Base-by-base conservation (phyloP, 2,888 invertebrate species). In the Argyresthia goedartella region DNA sequence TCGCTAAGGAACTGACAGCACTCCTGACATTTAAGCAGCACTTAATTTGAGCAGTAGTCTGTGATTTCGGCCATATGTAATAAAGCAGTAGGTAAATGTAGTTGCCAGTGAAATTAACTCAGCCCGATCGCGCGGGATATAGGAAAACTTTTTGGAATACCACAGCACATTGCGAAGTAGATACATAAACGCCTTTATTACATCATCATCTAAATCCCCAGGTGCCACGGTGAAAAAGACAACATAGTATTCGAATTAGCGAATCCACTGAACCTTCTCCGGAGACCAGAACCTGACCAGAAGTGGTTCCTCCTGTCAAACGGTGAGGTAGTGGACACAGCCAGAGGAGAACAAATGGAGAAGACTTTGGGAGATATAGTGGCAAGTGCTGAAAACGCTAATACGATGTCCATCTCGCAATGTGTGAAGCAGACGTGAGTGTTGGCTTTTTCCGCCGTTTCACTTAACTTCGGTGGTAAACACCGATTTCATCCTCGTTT, bases 171-270 rank as follows among this genome's bases (percentile, higher is more conserved):
- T n/a, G n/a, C n/a, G n/a, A n/a, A n/a, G n/a, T n/a, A n/a, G 9
- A 9, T 36, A 36, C 36, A 7, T 36, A 36, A 8, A 36, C 36
- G 8, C 9, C 7, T 9, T 36, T 36, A 7, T 36, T 36, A 36
- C 7, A n/a, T n/a, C n/a, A 36, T 42, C 42, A 8, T 15, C 7
- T 10, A 44, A 45, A 15, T 25, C 45, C 11, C 45, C 60, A 88
- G 88, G 88, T 88, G 92, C 53, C 92, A 93, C 59, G 93, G 94
- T 0, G 91, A 93, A 66, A 76, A 88, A 65, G 86, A 81, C 48
- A 91, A 92, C 71, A 62, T 88, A 25, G 88, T 91, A 0, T 91
- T 82, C 60, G 79, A 89, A 44, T 65, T 90, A 49, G 90, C 89
- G 0, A 76, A 86, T 56, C 76, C 88, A 11, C 60, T 86, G 2